Percentiles rank a stretch among this genome's conserved stretches.
Evolutionary conservation across 2,797 vertebrate species (phyloP).

Genomic region (Lepilemur septentrionalis): DNA sequence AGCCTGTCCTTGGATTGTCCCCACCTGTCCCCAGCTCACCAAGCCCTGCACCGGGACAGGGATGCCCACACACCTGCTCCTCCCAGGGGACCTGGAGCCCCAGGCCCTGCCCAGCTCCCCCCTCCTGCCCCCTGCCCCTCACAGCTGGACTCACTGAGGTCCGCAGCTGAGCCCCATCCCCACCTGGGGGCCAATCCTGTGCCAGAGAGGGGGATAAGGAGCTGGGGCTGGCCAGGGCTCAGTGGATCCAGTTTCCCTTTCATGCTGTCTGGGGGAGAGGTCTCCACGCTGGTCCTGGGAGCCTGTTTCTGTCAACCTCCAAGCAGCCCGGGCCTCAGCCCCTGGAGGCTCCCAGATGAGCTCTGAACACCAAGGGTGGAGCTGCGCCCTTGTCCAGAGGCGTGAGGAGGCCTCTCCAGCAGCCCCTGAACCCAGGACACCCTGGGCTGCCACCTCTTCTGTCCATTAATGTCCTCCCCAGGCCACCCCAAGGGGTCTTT

Average conservation of each 20-base stretch:
- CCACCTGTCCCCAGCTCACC: neutral
- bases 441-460: neutral
- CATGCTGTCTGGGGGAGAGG: accelerated
- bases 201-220: neutral
- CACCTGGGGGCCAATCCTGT: neutral
- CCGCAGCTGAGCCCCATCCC: neutral
- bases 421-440: neutral
- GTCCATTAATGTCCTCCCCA: neutral
- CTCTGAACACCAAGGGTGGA: too few species aligned
- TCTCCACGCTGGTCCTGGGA: neutral
- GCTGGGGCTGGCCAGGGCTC: neutral
- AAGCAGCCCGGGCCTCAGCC: neutral
- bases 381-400: neutral
- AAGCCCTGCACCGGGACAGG: neutral
- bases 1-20: neutral
- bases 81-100: neutral
- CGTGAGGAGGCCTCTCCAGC: neutral
- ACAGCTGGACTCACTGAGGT: neutral
- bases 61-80: neutral
- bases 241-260: neutral
- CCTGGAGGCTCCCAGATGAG: neutral
- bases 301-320: neutral
- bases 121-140: neutral
- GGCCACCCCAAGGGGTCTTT: neutral
- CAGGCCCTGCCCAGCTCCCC: neutral